These are phyloP conservation scores for Dasyornis broadbenti DNA, from an alignment of 2,113 vertebrate species.

Conservation along the genomic window DNA sequence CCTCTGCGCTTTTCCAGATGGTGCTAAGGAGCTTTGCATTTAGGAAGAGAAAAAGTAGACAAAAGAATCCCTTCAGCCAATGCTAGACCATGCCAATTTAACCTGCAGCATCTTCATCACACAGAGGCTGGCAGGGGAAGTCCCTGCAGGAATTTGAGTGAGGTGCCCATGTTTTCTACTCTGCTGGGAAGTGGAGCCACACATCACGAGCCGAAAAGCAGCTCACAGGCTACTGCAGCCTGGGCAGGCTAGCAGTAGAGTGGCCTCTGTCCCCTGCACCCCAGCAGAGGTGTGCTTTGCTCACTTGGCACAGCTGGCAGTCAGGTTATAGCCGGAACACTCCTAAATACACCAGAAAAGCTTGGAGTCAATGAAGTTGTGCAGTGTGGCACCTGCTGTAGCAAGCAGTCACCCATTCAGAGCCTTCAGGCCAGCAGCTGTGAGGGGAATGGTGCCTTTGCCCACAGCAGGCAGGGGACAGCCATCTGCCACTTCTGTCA, in stretches of 20 bases:
- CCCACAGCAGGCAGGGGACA: not conserved
- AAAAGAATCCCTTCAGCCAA: not conserved
- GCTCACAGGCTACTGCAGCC: not conserved
- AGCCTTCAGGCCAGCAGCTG: not conserved
- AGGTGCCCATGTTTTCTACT: not conserved
- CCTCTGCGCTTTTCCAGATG: not conserved
- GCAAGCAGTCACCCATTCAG: not conserved
- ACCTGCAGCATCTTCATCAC: not conserved
- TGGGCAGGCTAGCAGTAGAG: not conserved
- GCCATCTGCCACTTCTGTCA: not conserved
- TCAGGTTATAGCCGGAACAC: not conserved
- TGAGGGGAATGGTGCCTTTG: not conserved
- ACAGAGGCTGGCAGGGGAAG: not conserved
- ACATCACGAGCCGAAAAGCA: not conserved
- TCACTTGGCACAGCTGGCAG: not conserved
- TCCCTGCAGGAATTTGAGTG: not conserved
- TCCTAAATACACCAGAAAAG: not conserved
- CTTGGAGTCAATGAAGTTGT: not conserved
- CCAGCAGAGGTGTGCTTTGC: not conserved
- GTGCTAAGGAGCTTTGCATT: not conserved
- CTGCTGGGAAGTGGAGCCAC: not conserved
- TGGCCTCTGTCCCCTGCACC: accelerated
- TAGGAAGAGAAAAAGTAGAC: not conserved
- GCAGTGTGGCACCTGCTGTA: not conserved
- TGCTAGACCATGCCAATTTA: not conserved